Evolutionary conservation across 2,888 invertebrate species (phyloP), one percentile per base, ranked within the genome.

Genomic region (Aphidoletes aphidimyza): DNA sequence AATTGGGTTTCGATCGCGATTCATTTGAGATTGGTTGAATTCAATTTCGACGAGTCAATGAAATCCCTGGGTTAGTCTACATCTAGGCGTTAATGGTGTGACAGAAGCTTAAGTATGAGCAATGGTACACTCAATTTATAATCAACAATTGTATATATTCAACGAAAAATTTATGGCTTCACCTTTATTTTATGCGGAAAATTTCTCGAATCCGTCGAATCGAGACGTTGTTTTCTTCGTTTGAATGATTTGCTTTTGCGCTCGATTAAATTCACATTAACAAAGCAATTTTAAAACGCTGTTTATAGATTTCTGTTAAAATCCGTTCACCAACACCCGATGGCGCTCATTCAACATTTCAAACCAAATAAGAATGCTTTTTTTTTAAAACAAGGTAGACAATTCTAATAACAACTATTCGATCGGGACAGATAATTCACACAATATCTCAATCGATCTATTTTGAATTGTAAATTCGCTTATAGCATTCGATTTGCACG

Each of bases 1-100:
- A 69, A 69, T 3, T 69, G 69, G 54, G 54, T 69, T 69, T 30
- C 14, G 42, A 42, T 42, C n/a, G n/a, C n/a, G n/a, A n/a, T 42
- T 42, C 42, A 42, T 6, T 42, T 14, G 42, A 42, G 42, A 42
- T 42, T 42, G 42, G 14, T 14, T 42, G 6, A 42, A 9, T 42
- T 42, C 6, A 6, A 42, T 9, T 42, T 14, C 8, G 14, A 42
- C 6, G 42, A 42, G 42, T 14, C 8, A 14, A 42, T 42, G n/a
- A n/a, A n/a, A n/a, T n/a, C n/a, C n/a, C n/a, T n/a, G n/a, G n/a
- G n/a, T 22, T 5, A 69, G 69, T 69, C 69, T 69, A 69, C 14
- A 69, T 69, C 30, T 14, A 69, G 69, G 69, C 69, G 69, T 30
- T 11, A 30, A 69, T 30, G 30, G 22, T 22, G 6, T 5, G 26